Evolutionary conservation across 64 coral and sea anemone genomes (phyloP), one percentile per base, ranked within the genome.

Genomic region (Astreopora myriophthalma): DNA sequence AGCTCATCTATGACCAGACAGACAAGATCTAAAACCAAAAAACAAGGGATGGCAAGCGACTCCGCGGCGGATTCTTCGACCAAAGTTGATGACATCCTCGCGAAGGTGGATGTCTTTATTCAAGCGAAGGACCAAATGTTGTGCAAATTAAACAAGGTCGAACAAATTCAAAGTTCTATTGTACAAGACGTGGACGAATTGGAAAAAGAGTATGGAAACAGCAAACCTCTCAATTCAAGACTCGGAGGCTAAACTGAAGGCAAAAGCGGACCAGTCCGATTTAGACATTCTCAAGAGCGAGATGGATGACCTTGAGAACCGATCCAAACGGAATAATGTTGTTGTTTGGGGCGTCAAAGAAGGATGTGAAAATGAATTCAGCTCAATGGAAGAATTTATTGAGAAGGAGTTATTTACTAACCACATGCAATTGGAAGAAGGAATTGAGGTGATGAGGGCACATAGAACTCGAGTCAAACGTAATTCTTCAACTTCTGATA

Each of bases 401-500:
- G n/a, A n/a, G n/a, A n/a, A n/a, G n/a, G n/a, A n/a, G n/a, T n/a
- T n/a, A n/a, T n/a, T n/a, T n/a, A n/a, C n/a, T n/a, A 52, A 51
- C 58, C 86, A 75, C 40, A 67, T 89, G 73, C 61, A 78, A 23
- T n/a, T 79, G 3, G 71, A 38, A 33, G 68, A 68, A 7, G 74
- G 78, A 40, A 78, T 69, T 68, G 87, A 80, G 68, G 72, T 80
- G 3, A 79, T 69, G 74, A 38, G 88, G 11, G 60, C 74, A 24
- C 74, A 80, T 24, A 72, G 74, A 78, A 90, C 58, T 67, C 69
- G 34, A n/a, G 32, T 52, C 20, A 58, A 49, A 76, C 13, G 36
- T 39, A 75, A 39, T 71, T 42, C 44, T 81, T 68, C 46, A 23
- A 42, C 24, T 60, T 74, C 61, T 79, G 29, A 3, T 69, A 27